These are phyloP conservation scores for Calameuta pallipes DNA, from an alignment of 2,888 invertebrate genomes.

Conservation along the genomic window DNA sequence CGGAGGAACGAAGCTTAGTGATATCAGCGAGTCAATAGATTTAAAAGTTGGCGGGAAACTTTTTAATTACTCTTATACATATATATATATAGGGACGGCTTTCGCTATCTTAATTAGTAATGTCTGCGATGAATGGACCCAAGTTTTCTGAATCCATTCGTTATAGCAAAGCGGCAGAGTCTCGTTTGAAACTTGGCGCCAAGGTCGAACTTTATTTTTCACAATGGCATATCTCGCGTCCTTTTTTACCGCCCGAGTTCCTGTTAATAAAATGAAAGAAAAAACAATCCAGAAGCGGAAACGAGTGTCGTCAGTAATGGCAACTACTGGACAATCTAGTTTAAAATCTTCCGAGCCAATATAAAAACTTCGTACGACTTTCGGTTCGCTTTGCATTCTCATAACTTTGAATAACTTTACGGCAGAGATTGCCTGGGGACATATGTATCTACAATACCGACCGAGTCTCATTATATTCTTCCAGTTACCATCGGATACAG, in stretches of 20 bases:
- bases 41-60: slow-evolving; percentile 20
- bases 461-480: not conserved
- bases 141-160: not conserved
- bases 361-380: not conserved
- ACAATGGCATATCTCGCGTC: not conserved
- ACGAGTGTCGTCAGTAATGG: not conserved
- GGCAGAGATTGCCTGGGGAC: not conserved
- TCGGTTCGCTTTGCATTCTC: not conserved
- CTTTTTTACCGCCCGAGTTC: not conserved
- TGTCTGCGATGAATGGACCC: not conserved
- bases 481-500: not conserved
- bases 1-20: not conserved
- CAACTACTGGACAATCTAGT: not conserved
- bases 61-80: slow-evolving; percentile 19
- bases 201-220: not conserved
- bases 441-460: not conserved
- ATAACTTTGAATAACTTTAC: not conserved
- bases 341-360: not conserved
- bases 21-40: not conserved
- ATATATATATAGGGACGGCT: slow-evolving; percentile 15
- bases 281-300: too few relatives aligned
- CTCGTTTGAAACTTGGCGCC: not conserved
- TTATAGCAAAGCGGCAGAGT: not conserved
- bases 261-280: not conserved
- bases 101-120: slow-evolving; percentile 23